phyloP scores from a whole-genome alignment of 2,797 vertebrate species.

The Xyrichtys novacula region DNA sequence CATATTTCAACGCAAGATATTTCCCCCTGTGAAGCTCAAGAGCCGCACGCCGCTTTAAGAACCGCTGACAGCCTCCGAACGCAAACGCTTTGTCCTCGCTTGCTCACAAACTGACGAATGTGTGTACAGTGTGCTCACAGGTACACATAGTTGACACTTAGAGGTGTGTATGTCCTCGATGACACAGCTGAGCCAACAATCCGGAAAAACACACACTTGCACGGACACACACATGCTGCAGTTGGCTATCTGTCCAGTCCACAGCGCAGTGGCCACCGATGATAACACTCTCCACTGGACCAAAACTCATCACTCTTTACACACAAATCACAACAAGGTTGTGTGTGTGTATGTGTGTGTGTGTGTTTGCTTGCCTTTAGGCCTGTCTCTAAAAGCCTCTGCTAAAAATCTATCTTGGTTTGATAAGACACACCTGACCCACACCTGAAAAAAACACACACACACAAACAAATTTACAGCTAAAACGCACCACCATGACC shows the following conservation, averaged over 20 bases:
- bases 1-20: conserved; percentile 68
- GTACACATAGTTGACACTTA: conserved; percentile 47
- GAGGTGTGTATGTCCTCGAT: conserved; percentile 44
- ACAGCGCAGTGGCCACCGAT: conserved; percentile 68
- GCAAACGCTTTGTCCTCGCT: conserved; percentile 21
- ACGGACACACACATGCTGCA: conserved; percentile 14
- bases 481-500: conserved; percentile 19
- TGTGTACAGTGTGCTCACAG: conserved; percentile 20
- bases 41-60: conserved; percentile 56
- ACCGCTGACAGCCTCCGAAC: conserved; percentile 59
- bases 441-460: conserved; percentile 6
- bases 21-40: conserved; percentile 56
- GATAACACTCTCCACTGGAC: conserved; percentile 75
- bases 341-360: conserved; percentile 24
- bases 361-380: conserved; percentile 27
- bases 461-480: background rate
- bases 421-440: conserved; percentile 20
- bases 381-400: conserved; percentile 55
- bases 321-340: conserved; percentile 46
- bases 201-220: conserved; percentile 36
- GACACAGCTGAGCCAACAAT: conserved; percentile 77
- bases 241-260: conserved; percentile 75
- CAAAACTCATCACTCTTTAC: conserved; percentile 63
- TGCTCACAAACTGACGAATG: conserved; percentile 38
- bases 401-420: conserved; percentile 38